A percentile compares a stretch with the other conserved stretches of the same genome.
phyloP scores from a whole-genome alignment of 1,140 invertebrate genomes.

The Myzus persicae region DNA sequence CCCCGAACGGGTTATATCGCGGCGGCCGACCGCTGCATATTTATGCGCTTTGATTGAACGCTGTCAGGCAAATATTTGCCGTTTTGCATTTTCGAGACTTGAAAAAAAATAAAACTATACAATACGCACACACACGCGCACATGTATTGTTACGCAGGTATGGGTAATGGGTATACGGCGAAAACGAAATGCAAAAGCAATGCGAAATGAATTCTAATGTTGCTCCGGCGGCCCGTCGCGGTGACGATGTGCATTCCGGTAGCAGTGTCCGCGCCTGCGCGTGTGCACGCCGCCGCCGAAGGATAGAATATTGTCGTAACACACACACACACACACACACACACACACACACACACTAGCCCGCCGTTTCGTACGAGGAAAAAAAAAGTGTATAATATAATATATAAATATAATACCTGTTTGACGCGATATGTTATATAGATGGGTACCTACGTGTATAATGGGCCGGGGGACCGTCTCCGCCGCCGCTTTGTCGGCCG shows the following conservation, averaged over 20 bases:
- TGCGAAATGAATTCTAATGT: constrained; percentile 40
- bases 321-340: not conserved
- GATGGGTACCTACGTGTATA: not conserved
- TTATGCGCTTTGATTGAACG: constrained; percentile 50
- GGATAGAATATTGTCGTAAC: not conserved
- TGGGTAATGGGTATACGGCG: not conserved
- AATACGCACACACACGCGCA: not conserved
- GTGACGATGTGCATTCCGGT: constrained; percentile 31
- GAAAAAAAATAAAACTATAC: constrained; percentile 20
- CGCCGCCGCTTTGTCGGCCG: constrained; percentile 40
- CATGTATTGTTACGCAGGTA: not conserved
- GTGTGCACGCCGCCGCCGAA: not conserved
- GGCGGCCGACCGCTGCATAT: not conserved
- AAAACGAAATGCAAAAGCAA: constrained; percentile 32
- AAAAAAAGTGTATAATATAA: not conserved
- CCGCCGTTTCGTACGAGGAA: not conserved
- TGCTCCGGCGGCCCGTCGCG: not conserved
- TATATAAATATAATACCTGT: constrained; percentile 8
- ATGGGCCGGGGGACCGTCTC: not conserved
- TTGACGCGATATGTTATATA: constrained; percentile 7
- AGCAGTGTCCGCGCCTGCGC: not conserved
- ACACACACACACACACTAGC: not conserved
- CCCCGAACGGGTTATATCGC: constrained; percentile 27
- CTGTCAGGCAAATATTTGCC: constrained; percentile 53
- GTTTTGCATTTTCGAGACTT: constrained; percentile 52